Percentiles rank a stretch among this genome's conserved stretches.
Conservation (phyloP, 2,888 invertebrate species). For the Drosophila phalerata region DNA sequence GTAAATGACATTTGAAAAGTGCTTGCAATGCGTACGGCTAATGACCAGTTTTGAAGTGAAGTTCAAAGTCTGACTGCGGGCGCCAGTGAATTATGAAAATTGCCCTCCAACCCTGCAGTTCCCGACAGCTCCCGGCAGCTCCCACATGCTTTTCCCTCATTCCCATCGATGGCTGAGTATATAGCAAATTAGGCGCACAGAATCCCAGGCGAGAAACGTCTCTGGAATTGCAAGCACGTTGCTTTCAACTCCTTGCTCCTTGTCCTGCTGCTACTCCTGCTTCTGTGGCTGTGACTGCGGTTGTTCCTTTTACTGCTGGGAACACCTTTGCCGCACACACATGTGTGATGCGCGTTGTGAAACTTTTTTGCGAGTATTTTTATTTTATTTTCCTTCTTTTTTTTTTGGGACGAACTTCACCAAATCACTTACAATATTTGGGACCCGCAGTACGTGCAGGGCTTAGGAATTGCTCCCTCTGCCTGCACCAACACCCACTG, state of each 20-base stretch:
- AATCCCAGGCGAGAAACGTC: conserved; percentile 38
- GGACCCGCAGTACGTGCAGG: conserved; percentile 76
- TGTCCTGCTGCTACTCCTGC: conserved; percentile 4
- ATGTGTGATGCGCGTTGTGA: conserved; percentile 42
- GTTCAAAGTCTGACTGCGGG: conserved; percentile 78
- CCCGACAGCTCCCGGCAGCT: not conserved
- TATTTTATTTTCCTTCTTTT: not conserved
- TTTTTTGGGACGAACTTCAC: conserved; percentile 61
- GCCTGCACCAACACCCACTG: conserved; percentile 59
- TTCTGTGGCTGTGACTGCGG: not conserved
- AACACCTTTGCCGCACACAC: conserved; percentile 51
- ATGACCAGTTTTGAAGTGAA: conserved; percentile 73
- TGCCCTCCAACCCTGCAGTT: conserved; percentile 26
- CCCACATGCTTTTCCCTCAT: not conserved
- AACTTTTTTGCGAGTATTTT: conserved; percentile 52
- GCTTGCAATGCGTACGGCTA: conserved; percentile 72
- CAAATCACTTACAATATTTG: conserved; percentile 82
- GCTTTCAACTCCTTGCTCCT: conserved; percentile 21
- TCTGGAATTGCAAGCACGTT: conserved; percentile 76
- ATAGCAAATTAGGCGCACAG: conserved; percentile 76
- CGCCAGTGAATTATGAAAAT: conserved; percentile 77
- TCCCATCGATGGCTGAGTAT: conserved; percentile 24
- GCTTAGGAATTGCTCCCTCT: conserved; percentile 69
- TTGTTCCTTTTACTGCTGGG: conserved; percentile 11
- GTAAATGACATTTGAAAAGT: conserved; percentile 81